Evolutionary conservation across 2,888 invertebrate species (phyloP).

Genomic region (Odontocolon sp.): DNA sequence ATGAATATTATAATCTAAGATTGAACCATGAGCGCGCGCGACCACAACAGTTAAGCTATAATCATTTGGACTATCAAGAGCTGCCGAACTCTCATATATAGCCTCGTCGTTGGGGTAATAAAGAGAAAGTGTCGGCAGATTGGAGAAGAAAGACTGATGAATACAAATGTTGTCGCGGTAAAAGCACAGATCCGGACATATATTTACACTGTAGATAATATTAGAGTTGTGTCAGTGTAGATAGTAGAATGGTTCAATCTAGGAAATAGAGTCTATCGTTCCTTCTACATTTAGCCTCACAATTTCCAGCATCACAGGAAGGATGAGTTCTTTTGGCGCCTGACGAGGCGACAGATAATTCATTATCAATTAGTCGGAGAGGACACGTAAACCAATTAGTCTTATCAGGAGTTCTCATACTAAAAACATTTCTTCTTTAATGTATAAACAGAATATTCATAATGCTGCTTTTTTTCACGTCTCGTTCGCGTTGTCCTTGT

Average conservation of each 20-base stretch:
- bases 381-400: constrained; percentile 52
- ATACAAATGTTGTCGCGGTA: not conserved
- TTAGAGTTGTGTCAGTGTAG: not conserved
- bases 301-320: constrained; percentile 49
- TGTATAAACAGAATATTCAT: not conserved
- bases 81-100: not conserved
- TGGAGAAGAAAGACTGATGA: not conserved
- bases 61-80: constrained; percentile 5
- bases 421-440: not conserved
- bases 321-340: constrained; percentile 57
- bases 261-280: not conserved
- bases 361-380: constrained; percentile 57
- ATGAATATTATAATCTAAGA: constrained; percentile 39
- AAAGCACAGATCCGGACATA: not conserved
- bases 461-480: no score
- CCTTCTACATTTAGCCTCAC: constrained; percentile 16
- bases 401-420: constrained; percentile 44
- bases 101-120: not conserved
- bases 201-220: not conserved
- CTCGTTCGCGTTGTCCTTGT: no score
- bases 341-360: constrained; percentile 57
- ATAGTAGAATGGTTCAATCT: not conserved
- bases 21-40: not conserved
- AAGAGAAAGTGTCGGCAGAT: constrained; percentile 28
- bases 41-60: constrained; percentile 8